A percentile compares a stretch with the other conserved stretches of the same genome.
These are phyloP conservation scores for Heliconius charithonia DNA, from an alignment of 2,888 invertebrate species.

Conservation along the genomic window DNA sequence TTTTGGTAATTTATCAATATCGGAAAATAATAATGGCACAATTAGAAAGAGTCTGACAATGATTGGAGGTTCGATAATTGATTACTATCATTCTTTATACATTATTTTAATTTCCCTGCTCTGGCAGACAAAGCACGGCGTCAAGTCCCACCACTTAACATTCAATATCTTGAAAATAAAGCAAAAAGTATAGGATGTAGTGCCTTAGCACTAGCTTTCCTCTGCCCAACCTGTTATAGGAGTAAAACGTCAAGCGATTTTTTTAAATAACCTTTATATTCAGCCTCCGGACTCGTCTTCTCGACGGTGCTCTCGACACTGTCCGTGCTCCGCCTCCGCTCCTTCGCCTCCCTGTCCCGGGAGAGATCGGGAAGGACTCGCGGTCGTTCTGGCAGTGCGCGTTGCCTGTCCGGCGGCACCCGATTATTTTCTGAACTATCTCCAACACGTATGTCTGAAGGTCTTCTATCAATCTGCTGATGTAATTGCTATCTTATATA, in stretches of 20 bases:
- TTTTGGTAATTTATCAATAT: too few relatives aligned
- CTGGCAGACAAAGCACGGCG: background rate
- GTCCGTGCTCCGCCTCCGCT: conserved; percentile 7
- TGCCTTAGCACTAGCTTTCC: too few relatives aligned
- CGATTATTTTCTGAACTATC: conserved; percentile 43
- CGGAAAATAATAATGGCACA: too few relatives aligned
- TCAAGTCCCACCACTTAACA: background rate
- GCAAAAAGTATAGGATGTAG: too few relatives aligned
- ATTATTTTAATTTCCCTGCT: too few relatives aligned
- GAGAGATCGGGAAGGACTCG: conserved; percentile 34
- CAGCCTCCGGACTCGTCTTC: conserved; percentile 38
- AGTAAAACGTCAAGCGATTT: too few relatives aligned
- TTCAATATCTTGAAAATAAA: too few relatives aligned
- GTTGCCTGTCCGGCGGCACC: conserved; percentile 48
- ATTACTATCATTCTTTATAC: too few relatives aligned
- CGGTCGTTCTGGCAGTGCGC: conserved; percentile 42
- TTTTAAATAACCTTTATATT: conserved; percentile 16
- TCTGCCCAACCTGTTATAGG: too few relatives aligned
- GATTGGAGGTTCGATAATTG: too few relatives aligned
- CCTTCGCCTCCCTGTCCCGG: background rate
- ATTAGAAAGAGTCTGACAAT: too few relatives aligned
- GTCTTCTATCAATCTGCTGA: conserved; percentile 58
- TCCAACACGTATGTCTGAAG: conserved; percentile 54
- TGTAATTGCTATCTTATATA: background rate
- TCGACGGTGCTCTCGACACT: background rate